A percentile compares a stretch with the other conserved stretches of the same genome.
Evolutionary conservation across 2,113 vertebrate species (phyloP).

Genomic region (Numenius arquata): DNA sequence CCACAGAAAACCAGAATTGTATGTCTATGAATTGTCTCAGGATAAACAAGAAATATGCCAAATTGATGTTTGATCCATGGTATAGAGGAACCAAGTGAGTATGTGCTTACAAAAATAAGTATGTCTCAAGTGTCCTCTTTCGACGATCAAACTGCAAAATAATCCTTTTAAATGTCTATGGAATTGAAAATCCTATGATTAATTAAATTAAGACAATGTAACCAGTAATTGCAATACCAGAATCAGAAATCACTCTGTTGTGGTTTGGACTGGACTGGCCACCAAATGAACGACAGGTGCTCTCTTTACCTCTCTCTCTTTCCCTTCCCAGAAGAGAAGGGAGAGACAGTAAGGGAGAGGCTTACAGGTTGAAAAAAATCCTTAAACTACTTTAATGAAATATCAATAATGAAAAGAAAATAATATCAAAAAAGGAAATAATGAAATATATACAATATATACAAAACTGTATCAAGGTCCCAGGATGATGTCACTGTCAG

Average conservation of each 20-base stretch:
- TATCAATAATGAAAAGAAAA: background rate
- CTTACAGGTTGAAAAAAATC: background rate
- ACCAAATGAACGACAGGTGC: background rate
- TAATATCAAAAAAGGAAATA: background rate
- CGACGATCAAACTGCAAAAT: background rate
- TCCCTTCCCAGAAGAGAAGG: background rate
- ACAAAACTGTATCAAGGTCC: background rate
- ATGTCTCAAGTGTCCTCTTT: background rate
- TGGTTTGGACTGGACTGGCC: background rate
- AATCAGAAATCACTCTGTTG: background rate
- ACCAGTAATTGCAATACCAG: background rate
- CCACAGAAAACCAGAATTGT: background rate
- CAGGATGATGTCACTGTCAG: background rate
- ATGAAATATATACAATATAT: background rate
- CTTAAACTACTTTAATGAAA: background rate
- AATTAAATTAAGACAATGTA: background rate
- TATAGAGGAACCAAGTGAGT: background rate
- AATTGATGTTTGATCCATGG: accelerated
- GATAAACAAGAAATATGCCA: background rate
- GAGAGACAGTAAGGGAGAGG: background rate
- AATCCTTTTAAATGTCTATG: background rate
- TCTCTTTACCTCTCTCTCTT: background rate
- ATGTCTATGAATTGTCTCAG: background rate
- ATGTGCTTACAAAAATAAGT: background rate
- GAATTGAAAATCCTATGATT: background rate